Base-by-base conservation (phyloP, 2,113 vertebrate species). In the Delphinapterus leucas region DNA sequence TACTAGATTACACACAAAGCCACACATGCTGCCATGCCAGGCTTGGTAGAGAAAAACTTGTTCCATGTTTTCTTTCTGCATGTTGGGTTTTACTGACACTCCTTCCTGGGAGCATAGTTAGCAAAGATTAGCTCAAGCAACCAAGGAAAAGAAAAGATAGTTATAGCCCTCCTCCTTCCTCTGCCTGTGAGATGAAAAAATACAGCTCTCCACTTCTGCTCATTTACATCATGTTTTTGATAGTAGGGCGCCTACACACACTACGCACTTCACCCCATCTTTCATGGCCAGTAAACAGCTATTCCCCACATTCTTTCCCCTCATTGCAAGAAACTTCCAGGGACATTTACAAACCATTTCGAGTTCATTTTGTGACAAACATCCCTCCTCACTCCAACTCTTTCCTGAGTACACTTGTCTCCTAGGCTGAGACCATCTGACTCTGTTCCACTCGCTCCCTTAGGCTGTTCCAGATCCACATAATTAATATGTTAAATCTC, bases 161-260 rank as follows among this genome's bases (percentile, higher is more conserved):
- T 26, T 76, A 53, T n/a, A 74, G 10, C 33, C 25, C 0, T 6
- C 47, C 17, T 12, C 1, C 1, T 31, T 61, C 38, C 20, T 77
- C n/a, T 67, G 28, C 80, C 38, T 76, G 13, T 14, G 38, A 95
- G 41, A 90, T 31, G 9, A 53, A 79, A 7, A 88, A 21, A 18
- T 11, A 71, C 5, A 44, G 1, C 21, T n/a, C 12, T 38, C 33
- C 15, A 44, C 20, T 3, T 38, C 84, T n/a, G 9, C 44, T 21
- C 9, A 7, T 15, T 68, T 26, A 9, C 47, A 38, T 14, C 20
- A n/a, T 13, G 4, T 28, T 61, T 68, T 26, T 8, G 3, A 81
- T 38, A 25, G 1, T 0, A 20, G 21, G 3, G 7, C 3, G 41
- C 8, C 14, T 3, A n/a, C 9, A 25, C 14, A 3, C 11, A 11